A percentile compares a stretch with the other conserved stretches of the same genome.
phyloP scores from a whole-genome alignment of 2,797 vertebrate genomes.

The Otolemur crassicaudatus region DNA sequence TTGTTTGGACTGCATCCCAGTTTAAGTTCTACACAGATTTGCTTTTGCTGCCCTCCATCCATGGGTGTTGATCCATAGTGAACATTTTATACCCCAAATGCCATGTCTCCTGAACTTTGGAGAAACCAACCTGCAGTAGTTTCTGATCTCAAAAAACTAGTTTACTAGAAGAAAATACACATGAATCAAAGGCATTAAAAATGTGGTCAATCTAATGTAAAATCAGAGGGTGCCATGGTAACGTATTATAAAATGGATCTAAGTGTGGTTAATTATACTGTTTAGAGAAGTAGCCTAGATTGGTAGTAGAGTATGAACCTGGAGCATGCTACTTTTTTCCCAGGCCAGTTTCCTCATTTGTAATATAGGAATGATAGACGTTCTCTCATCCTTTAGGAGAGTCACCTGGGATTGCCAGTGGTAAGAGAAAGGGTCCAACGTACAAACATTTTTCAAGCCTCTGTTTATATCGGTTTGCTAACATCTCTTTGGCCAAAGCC shows the following conservation, averaged over 20 bases:
- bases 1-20: background rate
- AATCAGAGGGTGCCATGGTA: background rate
- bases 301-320: conserved; percentile 16
- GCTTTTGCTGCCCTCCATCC: background rate
- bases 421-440: background rate
- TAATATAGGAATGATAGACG: background rate
- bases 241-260: background rate
- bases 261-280: background rate
- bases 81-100: background rate
- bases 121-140: background rate
- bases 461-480: conserved; percentile 6
- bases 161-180: background rate
- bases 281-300: background rate
- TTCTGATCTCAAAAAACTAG: conserved; percentile 10
- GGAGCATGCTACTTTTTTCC: background rate
- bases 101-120: background rate
- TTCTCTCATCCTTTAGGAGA: background rate
- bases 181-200: conserved; percentile 45
- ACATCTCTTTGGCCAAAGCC: background rate
- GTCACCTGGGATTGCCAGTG: background rate
- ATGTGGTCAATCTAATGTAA: background rate
- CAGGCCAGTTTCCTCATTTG: background rate
- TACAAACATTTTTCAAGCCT: background rate
- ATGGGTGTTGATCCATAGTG: background rate
- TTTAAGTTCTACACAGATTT: conserved; percentile 49